phyloP scores from a whole-genome alignment of 2,797 vertebrate species.

The Sarcophilus harrisii region DNA sequence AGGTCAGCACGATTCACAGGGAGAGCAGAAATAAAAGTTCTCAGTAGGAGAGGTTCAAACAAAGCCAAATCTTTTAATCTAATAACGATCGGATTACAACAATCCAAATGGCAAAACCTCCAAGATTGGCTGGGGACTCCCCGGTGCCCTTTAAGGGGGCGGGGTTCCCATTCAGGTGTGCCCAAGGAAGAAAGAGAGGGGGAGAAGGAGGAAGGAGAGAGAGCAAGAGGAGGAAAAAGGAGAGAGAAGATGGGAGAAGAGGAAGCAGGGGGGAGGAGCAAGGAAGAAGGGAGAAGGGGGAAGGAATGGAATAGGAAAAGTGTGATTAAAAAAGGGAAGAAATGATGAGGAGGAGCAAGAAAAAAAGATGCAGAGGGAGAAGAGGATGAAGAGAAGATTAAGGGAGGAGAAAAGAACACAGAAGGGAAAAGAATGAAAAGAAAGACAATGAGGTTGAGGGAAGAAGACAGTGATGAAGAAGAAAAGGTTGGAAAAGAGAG shows the following conservation, averaged over 20 bases:
- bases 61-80: conserved; percentile 49
- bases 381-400: background rate
- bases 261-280: background rate
- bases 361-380: background rate
- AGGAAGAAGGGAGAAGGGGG: background rate
- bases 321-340: too few species aligned
- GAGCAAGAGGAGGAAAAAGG: background rate
- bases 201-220: background rate
- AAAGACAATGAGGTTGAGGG: background rate
- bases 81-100: conserved; percentile 38
- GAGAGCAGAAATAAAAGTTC: background rate
- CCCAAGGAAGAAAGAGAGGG: background rate
- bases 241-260: background rate
- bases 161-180: background rate
- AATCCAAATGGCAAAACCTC: background rate
- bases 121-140: background rate
- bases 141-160: background rate
- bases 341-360: too few species aligned
- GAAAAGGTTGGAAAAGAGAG: background rate
- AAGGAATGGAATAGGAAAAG: background rate
- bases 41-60: background rate
- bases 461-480: background rate
- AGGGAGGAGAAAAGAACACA: too few species aligned
- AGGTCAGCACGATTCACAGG: background rate
- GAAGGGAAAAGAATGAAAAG: background rate